Conservation (phyloP, 2,888 invertebrate species). For the Octonoba sinensis region DNA sequence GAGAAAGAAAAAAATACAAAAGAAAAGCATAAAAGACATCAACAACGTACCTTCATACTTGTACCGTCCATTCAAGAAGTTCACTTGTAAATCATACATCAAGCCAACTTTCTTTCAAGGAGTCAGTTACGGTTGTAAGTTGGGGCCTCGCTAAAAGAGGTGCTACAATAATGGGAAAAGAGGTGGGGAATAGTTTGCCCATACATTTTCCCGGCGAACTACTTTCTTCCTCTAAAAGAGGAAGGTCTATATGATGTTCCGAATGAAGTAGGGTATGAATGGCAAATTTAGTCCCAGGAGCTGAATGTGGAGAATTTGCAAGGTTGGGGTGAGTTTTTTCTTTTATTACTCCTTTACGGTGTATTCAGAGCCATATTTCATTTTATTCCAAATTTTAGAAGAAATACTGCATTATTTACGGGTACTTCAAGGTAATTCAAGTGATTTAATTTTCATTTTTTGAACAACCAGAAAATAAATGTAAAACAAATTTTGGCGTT, state of each 20-base stretch:
- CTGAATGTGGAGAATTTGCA: conserved; percentile 35
- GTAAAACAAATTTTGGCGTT: too few species aligned
- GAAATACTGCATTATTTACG: too few species aligned
- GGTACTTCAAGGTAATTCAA: too few species aligned
- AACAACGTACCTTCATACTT: conserved; percentile 30
- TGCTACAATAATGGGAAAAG: conserved; percentile 2
- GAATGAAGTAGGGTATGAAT: conserved; percentile 42
- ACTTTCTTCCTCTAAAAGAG: not conserved
- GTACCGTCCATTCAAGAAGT: conserved; percentile 43
- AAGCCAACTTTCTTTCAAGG: conserved; percentile 13
- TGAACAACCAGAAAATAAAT: too few species aligned
- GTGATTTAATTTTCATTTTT: too few species aligned
- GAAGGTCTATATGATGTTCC: conserved; percentile 26
- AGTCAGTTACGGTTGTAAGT: conserved; percentile 28
- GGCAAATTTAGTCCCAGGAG: conserved; percentile 40
- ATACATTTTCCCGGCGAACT: conserved; percentile 8
- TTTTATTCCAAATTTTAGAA: too few species aligned
- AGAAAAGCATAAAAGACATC: conserved; percentile 34
- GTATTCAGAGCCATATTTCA: too few species aligned
- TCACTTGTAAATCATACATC: conserved; percentile 59
- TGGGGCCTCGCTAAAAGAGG: not conserved
- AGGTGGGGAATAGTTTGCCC: conserved; percentile 16
- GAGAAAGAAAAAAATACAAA: conserved; percentile 16
- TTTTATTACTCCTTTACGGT: too few species aligned
- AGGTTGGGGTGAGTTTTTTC: conserved; percentile 12